Percentiles rank a stretch among this genome's conserved stretches.
These are phyloP conservation scores for Psittacula echo DNA, from an alignment of 2,797 vertebrate species.

Conservation along the genomic window DNA sequence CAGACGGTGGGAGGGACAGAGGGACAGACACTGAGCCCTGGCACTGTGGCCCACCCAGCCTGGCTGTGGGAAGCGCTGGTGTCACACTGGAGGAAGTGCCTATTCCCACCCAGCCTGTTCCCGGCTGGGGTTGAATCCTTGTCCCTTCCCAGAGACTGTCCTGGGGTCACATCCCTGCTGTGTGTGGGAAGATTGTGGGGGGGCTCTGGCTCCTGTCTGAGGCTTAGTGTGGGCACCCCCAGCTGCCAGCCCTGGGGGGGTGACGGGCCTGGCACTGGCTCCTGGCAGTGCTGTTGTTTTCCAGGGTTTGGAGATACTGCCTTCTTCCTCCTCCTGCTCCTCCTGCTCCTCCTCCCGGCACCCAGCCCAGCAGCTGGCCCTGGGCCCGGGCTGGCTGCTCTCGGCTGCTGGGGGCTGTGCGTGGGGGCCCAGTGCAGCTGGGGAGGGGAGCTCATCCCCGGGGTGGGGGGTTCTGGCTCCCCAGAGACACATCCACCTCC, in stretches of 20 bases:
- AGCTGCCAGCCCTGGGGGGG: rapidly evolving
- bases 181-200: rapidly evolving
- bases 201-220: neutral
- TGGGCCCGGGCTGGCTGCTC: neutral
- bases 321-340: neutral
- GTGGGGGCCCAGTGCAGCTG: rapidly evolving
- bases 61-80: rapidly evolving
- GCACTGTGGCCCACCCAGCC: neutral
- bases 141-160: neutral
- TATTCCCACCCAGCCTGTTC: neutral
- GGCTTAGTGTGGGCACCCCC: neutral
- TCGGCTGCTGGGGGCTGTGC: neutral
- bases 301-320: slow-evolving; percentile 40
- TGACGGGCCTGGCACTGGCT: neutral
- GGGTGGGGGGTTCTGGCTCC: neutral
- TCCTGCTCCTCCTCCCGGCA: neutral
- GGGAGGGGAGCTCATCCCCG: neutral
- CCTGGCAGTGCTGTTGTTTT: slow-evolving; percentile 38
- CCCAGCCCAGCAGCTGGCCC: neutral
- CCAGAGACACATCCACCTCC: rapidly evolving
- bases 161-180: neutral
- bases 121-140: neutral
- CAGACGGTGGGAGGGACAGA: neutral
- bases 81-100: neutral
- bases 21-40: neutral